These are phyloP conservation scores for Stomatorhinus ivindoensis DNA, from an alignment of 2,113 vertebrate genomes.

Conservation along the genomic window DNA sequence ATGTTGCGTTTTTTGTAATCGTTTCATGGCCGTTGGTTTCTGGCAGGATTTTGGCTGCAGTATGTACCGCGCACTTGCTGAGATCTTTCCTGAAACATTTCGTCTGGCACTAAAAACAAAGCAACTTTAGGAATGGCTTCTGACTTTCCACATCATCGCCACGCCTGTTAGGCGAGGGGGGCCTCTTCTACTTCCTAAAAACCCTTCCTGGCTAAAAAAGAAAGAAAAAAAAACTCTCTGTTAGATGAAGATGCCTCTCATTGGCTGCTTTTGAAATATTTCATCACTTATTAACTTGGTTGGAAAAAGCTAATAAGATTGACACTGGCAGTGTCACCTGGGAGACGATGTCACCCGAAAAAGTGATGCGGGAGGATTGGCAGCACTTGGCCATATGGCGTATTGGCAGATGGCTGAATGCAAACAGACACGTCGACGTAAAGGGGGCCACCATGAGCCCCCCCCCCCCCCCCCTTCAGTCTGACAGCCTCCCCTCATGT, in stretches of 20 bases:
- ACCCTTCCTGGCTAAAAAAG: neutral
- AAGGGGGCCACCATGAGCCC: neutral
- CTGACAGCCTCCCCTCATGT: neutral
- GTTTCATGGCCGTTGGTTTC: neutral
- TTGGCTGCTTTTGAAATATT: neutral
- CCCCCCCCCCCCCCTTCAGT: neutral
- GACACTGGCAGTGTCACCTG: neutral
- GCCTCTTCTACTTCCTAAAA: neutral
- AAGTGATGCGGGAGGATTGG: neutral
- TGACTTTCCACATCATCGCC: neutral
- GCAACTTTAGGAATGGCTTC: neutral
- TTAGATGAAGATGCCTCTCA: neutral
- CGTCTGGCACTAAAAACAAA: neutral
- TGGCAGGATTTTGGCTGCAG: slow-evolving; percentile 1
- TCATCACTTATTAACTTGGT: neutral
- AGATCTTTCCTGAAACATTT: neutral
- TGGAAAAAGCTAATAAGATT: neutral
- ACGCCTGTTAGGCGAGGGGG: too few species aligned
- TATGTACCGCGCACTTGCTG: neutral
- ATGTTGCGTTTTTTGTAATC: neutral
- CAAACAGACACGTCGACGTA: neutral
- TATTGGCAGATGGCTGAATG: neutral
- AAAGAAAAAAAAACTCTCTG: neutral
- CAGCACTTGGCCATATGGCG: neutral
- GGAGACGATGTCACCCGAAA: neutral